phyloP scores from a whole-genome alignment of 2,113 vertebrate genomes.

The Mesitornis unicolor region DNA sequence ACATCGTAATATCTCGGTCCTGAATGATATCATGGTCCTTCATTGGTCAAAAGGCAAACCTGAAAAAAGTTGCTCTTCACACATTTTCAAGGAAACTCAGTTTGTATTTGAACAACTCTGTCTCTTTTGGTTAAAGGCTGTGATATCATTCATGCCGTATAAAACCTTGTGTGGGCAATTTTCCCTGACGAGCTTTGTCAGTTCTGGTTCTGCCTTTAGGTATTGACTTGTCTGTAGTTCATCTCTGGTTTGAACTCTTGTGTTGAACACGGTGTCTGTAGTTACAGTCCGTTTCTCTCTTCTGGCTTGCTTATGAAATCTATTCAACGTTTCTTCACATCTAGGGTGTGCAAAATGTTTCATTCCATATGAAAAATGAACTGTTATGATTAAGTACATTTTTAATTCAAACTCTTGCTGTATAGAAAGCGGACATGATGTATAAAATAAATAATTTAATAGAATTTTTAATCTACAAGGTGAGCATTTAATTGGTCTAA shows the following conservation, averaged over 20 bases:
- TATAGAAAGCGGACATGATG: conserved; percentile 36
- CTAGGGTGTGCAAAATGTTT: conserved; percentile 29
- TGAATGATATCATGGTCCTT: conserved; percentile 65
- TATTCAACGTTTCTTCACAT: conserved; percentile 20
- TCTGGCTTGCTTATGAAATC: conserved; percentile 27
- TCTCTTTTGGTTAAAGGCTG: background rate
- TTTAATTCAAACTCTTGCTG: conserved; percentile 40
- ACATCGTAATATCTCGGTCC: conserved; percentile 4
- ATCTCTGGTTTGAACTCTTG: conserved; percentile 2
- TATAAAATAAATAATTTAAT: conserved; percentile 47
- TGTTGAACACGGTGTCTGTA: background rate
- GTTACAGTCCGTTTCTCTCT: conserved; percentile 26
- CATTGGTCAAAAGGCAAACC: background rate
- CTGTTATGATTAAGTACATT: background rate
- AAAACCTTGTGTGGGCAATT: background rate
- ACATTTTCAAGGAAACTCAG: background rate
- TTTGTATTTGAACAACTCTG: background rate
- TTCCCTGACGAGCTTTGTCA: background rate
- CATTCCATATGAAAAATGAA: conserved; percentile 14
- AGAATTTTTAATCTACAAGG: conserved; percentile 54
- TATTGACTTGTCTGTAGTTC: background rate
- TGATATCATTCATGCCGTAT: conserved; percentile 33
- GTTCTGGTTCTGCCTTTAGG: conserved; percentile 32
- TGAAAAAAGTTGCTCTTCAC: background rate
- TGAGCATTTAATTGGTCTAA: conserved; percentile 53